phyloP scores from a whole-genome alignment of 1,140 invertebrate genomes.

The Hyles euphorbiae region DNA sequence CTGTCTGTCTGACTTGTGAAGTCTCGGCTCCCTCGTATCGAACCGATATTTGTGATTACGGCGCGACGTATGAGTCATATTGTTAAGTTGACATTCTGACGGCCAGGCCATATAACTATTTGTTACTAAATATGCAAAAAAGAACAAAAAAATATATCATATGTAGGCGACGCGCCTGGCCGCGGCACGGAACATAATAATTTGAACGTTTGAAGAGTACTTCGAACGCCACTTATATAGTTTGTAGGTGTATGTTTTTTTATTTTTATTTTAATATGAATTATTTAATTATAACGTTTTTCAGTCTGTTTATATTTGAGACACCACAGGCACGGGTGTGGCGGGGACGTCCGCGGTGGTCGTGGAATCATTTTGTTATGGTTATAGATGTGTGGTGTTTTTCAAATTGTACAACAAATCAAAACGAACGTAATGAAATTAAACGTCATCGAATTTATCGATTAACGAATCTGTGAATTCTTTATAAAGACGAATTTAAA shows the following conservation, averaged over 20 bases:
- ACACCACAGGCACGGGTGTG: constrained; percentile 41
- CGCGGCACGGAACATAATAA: constrained; percentile 21
- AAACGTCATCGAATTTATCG: too few relatives aligned
- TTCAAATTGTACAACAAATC: background rate
- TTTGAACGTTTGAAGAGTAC: constrained; percentile 8
- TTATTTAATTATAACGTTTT: constrained; percentile 50
- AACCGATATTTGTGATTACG: background rate
- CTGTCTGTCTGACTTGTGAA: too few relatives aligned
- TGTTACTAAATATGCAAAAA: too few relatives aligned
- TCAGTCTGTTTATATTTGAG: constrained; percentile 45
- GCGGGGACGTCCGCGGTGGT: constrained; percentile 9
- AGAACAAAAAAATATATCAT: background rate
- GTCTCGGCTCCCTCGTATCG: too few relatives aligned
- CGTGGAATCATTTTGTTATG: too few relatives aligned
- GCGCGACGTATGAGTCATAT: background rate
- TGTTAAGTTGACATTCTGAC: too few relatives aligned
- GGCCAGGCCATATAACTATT: too few relatives aligned
- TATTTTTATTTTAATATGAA: constrained; percentile 56
- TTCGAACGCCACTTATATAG: constrained; percentile 55
- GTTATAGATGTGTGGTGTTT: background rate
- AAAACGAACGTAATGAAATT: too few relatives aligned
- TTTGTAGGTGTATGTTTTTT: constrained; percentile 65
- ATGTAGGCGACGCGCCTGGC: constrained; percentile 9
- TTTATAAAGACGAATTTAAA: too few relatives aligned
- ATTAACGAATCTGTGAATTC: too few relatives aligned